phyloP scores from a whole-genome alignment of 1,140 invertebrate species.

The Orussus abietinus region DNA sequence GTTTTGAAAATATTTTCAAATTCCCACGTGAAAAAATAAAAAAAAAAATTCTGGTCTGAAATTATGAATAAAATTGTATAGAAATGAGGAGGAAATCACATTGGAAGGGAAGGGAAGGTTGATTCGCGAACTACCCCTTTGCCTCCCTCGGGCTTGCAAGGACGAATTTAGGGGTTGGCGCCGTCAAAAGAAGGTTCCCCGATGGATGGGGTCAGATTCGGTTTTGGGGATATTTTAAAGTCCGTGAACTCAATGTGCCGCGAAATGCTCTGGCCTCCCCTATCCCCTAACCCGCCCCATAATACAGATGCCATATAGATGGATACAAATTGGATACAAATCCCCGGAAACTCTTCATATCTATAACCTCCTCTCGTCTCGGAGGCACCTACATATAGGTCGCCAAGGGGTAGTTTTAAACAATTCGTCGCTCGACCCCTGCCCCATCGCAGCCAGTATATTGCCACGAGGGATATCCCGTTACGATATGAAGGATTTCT shows the following conservation, averaged over 20 bases:
- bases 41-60: too few species aligned
- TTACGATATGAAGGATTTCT: conserved; percentile 14
- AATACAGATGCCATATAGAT: conserved; percentile 33
- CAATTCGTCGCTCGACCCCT: conserved; percentile 29
- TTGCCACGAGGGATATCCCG: conserved; percentile 21
- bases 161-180: too few species aligned
- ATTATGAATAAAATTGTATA: too few species aligned
- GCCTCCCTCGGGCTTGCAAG: too few species aligned
- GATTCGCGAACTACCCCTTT: too few species aligned
- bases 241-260: conserved; percentile 42
- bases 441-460: conserved; percentile 19
- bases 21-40: too few species aligned
- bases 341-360: conserved; percentile 39
- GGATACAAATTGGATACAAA: conserved; percentile 25
- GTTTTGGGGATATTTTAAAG: conserved; percentile 31
- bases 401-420: conserved; percentile 33
- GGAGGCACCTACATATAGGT: not conserved
- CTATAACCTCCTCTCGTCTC: conserved; percentile 29
- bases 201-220: conserved; percentile 21
- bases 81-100: too few species aligned
- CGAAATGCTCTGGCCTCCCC: conserved; percentile 30
- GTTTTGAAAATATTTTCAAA: too few species aligned
- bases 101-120: too few species aligned
- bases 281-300: conserved; percentile 11
- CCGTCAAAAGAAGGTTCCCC: too few species aligned